Evolutionary conservation across 2,888 invertebrate genomes (phyloP).

Genomic region (Carterocephalus palaemon): DNA sequence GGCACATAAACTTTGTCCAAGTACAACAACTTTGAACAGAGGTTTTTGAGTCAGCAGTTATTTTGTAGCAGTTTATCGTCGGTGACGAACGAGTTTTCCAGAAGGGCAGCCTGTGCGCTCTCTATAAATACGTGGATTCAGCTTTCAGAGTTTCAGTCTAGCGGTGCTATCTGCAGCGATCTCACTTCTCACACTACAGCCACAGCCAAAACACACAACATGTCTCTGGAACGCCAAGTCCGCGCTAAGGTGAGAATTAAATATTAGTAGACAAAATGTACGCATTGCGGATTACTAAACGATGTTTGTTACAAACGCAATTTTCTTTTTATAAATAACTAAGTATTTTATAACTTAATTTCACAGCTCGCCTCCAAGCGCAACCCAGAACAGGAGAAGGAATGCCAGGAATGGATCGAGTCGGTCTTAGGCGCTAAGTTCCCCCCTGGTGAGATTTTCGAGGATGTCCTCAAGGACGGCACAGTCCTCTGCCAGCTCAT

Average conservation of each 20-base stretch:
- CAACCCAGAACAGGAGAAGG: conserved; percentile 87
- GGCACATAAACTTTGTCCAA: too few relatives aligned
- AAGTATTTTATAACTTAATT: too few relatives aligned
- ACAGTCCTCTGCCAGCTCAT: conserved; percentile 95
- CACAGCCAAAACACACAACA: conserved; percentile 63
- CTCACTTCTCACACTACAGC: conserved; percentile 49
- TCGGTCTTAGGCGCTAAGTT: conserved; percentile 91
- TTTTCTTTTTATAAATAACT: too few relatives aligned
- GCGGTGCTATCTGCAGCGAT: conserved; percentile 56
- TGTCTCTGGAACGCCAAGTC: conserved; percentile 96
- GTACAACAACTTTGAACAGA: conserved; percentile 30
- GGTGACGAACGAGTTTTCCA: conserved; percentile 64
- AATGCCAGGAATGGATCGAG: conserved; percentile 96
- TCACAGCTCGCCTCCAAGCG: conserved; percentile 92
- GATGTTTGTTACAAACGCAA: too few relatives aligned
- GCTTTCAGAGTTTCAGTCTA: conserved; percentile 75
- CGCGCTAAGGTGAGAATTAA: conserved; percentile 86
- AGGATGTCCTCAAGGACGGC: conserved; percentile 95
- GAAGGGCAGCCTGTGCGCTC: conserved; percentile 62
- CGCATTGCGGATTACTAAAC: too few relatives aligned
- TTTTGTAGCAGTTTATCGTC: conserved; percentile 53
- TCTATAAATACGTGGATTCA: conserved; percentile 71
- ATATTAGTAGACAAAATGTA: too few relatives aligned
- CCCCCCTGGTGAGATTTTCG: conserved; percentile 88
- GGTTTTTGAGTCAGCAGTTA: conserved; percentile 69